A percentile compares a stretch with the other conserved stretches of the same genome.
Conservation (phyloP, 1,140 invertebrate species). For the Lutraria rhynchaena region DNA sequence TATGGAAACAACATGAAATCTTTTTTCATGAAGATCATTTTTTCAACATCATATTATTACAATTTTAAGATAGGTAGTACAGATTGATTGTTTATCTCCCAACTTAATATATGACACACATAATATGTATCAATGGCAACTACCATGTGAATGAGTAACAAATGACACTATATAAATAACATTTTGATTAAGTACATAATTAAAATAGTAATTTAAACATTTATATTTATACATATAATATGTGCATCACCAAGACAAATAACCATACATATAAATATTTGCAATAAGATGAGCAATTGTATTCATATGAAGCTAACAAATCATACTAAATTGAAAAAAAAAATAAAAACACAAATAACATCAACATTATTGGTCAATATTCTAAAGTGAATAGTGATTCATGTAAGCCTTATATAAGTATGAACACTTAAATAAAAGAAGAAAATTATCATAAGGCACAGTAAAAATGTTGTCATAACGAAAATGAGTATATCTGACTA, state of each 20-base stretch:
- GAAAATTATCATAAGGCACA: conserved; percentile 76
- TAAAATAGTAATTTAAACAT: conserved; percentile 39
- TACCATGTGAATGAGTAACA: conserved; percentile 47
- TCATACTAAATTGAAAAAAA: conserved; percentile 56
- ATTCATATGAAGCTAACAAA: conserved; percentile 45
- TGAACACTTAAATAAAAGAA: conserved; percentile 71
- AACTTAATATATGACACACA: too few species aligned
- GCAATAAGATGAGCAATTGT: conserved; percentile 38
- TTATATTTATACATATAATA: conserved; percentile 62
- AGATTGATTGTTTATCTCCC: too few species aligned
- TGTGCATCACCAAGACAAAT: conserved; percentile 51
- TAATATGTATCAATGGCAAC: conserved; percentile 35
- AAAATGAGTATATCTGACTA: conserved; percentile 77
- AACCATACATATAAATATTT: conserved; percentile 15
- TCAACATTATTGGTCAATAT: conserved; percentile 62
- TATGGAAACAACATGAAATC: too few species aligned
- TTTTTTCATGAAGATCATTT: too few species aligned
- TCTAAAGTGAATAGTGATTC: conserved; percentile 57
- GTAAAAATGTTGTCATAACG: conserved; percentile 73
- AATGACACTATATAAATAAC: conserved; percentile 54
- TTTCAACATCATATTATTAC: too few species aligned
- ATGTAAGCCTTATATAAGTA: conserved; percentile 72
- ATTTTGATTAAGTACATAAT: conserved; percentile 61
- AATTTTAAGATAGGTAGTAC: too few species aligned
- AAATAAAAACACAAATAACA: conserved; percentile 58